Percentiles rank a stretch among this genome's conserved stretches.
Conservation (phyloP, 2,888 invertebrate genomes). For the Microdon myrmicae region DNA sequence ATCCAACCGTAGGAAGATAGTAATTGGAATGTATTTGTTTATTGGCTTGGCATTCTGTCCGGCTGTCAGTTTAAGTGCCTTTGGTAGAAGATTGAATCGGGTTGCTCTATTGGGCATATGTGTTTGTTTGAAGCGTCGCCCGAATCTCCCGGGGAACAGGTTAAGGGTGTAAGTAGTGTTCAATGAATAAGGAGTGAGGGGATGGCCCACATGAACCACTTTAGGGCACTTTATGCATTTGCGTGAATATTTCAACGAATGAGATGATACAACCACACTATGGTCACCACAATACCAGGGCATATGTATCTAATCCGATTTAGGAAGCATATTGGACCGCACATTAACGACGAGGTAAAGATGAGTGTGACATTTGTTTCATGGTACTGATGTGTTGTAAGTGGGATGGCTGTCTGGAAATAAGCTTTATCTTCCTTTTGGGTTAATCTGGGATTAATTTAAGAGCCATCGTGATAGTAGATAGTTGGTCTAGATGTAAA, state of each 20-base stretch:
- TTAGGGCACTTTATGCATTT: slow-evolving; percentile 39
- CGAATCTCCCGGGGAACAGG: too few relatives aligned
- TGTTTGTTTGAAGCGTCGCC: too few relatives aligned
- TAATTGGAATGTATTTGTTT: slow-evolving; percentile 51
- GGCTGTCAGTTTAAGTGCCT: slow-evolving; percentile 27
- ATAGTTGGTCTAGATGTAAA: too few relatives aligned
- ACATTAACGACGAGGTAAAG: slow-evolving; percentile 48
- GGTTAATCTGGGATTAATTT: too few relatives aligned
- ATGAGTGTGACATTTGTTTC: slow-evolving; percentile 7
- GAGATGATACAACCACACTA: slow-evolving; percentile 18
- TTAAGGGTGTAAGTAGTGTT: slow-evolving; percentile 20
- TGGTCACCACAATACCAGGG: slow-evolving; percentile 31
- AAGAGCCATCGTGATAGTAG: too few relatives aligned
- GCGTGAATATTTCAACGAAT: slow-evolving; percentile 45
- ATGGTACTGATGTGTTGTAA: neutral
- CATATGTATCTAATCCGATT: slow-evolving; percentile 48
- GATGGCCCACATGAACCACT: slow-evolving; percentile 34
- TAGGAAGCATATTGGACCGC: slow-evolving; percentile 30
- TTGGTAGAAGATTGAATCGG: neutral
- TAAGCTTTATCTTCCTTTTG: neutral
- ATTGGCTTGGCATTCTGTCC: slow-evolving; percentile 47
- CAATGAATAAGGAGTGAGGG: slow-evolving; percentile 10
- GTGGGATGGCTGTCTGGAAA: neutral
- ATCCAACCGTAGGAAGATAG: slow-evolving; percentile 33
- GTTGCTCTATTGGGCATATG: slow-evolving; percentile 21